Base-by-base conservation (phyloP, 2,797 vertebrate genomes). In the Gymnoscopelus braueri region DNA sequence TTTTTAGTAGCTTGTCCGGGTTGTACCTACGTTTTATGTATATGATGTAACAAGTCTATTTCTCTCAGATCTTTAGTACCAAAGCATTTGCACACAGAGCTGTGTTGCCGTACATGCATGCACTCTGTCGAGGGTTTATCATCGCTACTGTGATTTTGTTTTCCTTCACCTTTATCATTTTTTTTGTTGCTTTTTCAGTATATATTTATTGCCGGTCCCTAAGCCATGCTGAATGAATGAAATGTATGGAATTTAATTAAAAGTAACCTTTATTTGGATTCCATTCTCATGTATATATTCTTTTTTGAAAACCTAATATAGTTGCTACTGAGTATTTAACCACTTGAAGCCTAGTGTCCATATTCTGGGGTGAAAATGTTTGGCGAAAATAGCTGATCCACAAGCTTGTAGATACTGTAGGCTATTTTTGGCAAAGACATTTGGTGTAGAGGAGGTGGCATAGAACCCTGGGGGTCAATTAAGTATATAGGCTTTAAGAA, bases 181-280 rank as follows among this genome's bases (percentile, higher is more conserved):
- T 72, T 64, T 5, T 52, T 72, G 32, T 63, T 67, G 60, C 61
- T 44, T 85, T 76, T 51, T 76, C 15, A 39, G 59, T 77, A 66
- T 77, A 66, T 86, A 75, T 86, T 78, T 87, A 83, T 85, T 87
- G 83, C 79, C 76, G 81, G 83, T 80, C 85, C 63, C 71, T 66
- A 77, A 83, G 80, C 66, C 67, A 75, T 74, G 70, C 72, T 71
- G 75, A 82, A 80, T 85, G 78, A 85, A 67, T 70, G 60, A 77
- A 70, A 66, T 77, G 76, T 77, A 48, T 78, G 71, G 55, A 67
- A 85, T 82, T 85, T 77, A 90, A 89, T 89, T 88, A 84, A 90
- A 87, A 71, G 26, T 71, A 60, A 60, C 60, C 67, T 77, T 77
- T 79, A 14, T 5, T 63, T 63, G 60, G 48, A n/a, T n/a, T 63